Base-by-base conservation (phyloP, 2,888 invertebrate genomes). In the Drosophila meridiana region DNA sequence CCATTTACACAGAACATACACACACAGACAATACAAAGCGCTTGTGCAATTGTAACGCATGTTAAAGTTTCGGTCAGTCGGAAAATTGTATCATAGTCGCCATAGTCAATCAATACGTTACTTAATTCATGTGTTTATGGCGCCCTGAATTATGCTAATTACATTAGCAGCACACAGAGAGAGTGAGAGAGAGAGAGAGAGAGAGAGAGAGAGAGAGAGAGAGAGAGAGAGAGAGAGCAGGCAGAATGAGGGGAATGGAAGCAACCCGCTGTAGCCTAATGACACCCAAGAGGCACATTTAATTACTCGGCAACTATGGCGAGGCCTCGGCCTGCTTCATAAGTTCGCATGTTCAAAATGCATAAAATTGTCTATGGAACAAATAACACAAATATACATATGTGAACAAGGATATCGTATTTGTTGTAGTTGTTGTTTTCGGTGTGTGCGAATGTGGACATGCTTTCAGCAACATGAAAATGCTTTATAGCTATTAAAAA, bases 401-500 rank as follows among this genome's bases (percentile, higher is more conserved):
- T 34, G 42, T 62, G 65, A 43, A 42, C 28, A 30, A 53, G 52
- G 11, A 52, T 52, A 52, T 34, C 34, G 34, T 34, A 52, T 52
- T 52, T 52, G 50, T n/a, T 34, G 59, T 60, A 11, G 50, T 57
- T 34, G n/a, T 5, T 20, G 13, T 6, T 38, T 14, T 6, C 9
- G 30, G 56, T 42, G 42, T 30, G 30, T 56, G 56, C 11, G n/a
- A 26, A n/a, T 56, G 56, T 56, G 69, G 65, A 76, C 78, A 78
- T 69, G 82, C 79, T 84, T 87, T 82, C 75, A 80, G 69, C 80
- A 82, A 88, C 88, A 88, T 82, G 86, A 68, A 86, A 86, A 88
- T 88, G 85, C 88, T 86, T 83, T 86, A 82, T 83, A 80, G 76
- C 88, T 80, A 88, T 86, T 82, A 86, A 86, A 86, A 82, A 71